phyloP scores from a whole-genome alignment of 2,888 invertebrate species.

The Sphaeridia pumilis region DNA sequence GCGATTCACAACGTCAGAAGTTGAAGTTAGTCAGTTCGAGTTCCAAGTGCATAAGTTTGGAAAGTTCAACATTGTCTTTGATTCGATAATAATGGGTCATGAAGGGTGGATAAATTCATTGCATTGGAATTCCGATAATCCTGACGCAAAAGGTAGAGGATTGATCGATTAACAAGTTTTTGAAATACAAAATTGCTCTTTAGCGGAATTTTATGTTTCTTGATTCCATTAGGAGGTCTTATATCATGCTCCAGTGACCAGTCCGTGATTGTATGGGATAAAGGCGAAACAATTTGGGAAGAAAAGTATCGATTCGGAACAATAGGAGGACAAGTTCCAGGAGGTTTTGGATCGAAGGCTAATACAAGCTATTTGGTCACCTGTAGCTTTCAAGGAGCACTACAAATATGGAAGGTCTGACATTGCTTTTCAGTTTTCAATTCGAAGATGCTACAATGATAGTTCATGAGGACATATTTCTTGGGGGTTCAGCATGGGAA shows the following conservation, averaged over 20 bases:
- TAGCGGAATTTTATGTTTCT: too few species aligned
- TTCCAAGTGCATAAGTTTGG: slow-evolving; percentile 30
- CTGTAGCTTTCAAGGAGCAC: slow-evolving; percentile 84
- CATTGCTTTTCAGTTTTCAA: background rate
- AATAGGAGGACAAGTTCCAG: slow-evolving; percentile 83
- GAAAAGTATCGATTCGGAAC: slow-evolving; percentile 76
- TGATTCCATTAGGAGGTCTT: slow-evolving; percentile 42
- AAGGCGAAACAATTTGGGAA: slow-evolving; percentile 60
- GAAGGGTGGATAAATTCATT: slow-evolving; percentile 36
- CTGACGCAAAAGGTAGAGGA: background rate
- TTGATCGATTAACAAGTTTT: too few species aligned
- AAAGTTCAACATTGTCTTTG: slow-evolving; percentile 28
- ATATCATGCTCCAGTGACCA: slow-evolving; percentile 87
- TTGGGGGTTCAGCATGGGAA: too few species aligned
- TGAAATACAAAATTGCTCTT: too few species aligned
- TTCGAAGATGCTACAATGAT: too few species aligned
- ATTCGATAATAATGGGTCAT: slow-evolving; percentile 35
- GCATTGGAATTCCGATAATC: slow-evolving; percentile 25
- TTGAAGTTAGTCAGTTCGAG: slow-evolving; percentile 25
- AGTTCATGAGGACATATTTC: too few species aligned
- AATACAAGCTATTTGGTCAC: slow-evolving; percentile 61
- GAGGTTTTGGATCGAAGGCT: slow-evolving; percentile 81
- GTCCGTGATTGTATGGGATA: slow-evolving; percentile 79
- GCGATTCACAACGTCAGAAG: slow-evolving; percentile 22
- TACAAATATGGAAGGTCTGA: slow-evolving; percentile 63